Evolutionary conservation across 1,140 invertebrate genomes (phyloP).

Genomic region (Frieseomelitta varia): DNA sequence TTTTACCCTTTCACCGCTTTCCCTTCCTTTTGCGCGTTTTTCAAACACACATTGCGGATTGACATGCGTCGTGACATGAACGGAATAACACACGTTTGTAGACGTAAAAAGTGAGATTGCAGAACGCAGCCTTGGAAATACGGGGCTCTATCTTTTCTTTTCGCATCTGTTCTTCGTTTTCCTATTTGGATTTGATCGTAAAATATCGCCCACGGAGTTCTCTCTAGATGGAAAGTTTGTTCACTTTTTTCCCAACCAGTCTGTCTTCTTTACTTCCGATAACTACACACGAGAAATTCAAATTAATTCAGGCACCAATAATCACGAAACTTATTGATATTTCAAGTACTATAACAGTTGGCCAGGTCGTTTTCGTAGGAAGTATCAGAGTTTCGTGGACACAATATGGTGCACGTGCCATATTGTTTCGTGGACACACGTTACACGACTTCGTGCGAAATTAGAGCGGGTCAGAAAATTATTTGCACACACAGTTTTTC

Average conservation of each 20-base stretch:
- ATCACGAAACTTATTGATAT: no score
- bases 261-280: background rate
- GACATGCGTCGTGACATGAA: background rate
- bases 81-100: background rate
- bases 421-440: conserved; percentile 13
- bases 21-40: background rate
- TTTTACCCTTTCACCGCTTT: background rate
- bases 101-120: background rate
- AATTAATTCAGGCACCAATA: no score
- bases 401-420: background rate
- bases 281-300: no score
- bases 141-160: background rate
- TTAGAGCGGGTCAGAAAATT: background rate
- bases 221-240: background rate
- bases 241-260: no score
- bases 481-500: no score
- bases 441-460: conserved; percentile 2
- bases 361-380: background rate
- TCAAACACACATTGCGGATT: conserved; percentile 25
- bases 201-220: background rate
- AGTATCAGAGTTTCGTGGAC: background rate
- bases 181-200: background rate
- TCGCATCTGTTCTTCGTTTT: background rate
- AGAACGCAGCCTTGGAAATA: background rate
- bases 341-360: background rate